A percentile compares a stretch with the other conserved stretches of the same genome.
Evolutionary conservation across 2,888 invertebrate genomes (phyloP).

Genomic region (Hipparchia semele): DNA sequence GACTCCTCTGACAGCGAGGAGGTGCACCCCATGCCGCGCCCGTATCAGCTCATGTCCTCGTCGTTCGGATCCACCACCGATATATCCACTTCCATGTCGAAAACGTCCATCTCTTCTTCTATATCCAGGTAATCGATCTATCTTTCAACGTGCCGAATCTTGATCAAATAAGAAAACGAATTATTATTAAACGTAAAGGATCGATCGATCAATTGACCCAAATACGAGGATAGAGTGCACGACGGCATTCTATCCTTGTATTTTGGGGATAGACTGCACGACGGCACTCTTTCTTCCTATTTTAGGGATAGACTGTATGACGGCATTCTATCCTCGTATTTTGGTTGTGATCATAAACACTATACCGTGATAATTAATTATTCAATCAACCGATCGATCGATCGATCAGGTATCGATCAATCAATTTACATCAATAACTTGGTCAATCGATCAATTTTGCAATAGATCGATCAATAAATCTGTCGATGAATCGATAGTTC

Average conservation of each 20-base stretch:
- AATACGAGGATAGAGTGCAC: too few relatives aligned
- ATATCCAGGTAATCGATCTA: slow-evolving; percentile 31
- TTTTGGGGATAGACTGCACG: too few relatives aligned
- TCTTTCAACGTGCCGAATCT: neutral
- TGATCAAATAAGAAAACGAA: too few relatives aligned
- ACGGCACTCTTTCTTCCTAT: too few relatives aligned
- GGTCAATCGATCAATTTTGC: too few relatives aligned
- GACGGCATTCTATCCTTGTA: too few relatives aligned
- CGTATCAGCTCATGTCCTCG: neutral
- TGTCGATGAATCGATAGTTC: neutral
- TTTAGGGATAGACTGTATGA: too few relatives aligned
- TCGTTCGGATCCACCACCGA: slow-evolving; percentile 19
- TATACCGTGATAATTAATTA: too few relatives aligned
- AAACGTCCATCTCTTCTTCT: slow-evolving; percentile 31
- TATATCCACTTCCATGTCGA: slow-evolving; percentile 31
- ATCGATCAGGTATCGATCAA: neutral
- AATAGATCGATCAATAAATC: neutral
- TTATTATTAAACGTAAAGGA: neutral
- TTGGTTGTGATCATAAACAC: too few relatives aligned
- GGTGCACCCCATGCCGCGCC: neutral
- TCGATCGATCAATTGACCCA: neutral
- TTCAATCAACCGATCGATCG: neutral
- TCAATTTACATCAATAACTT: neutral
- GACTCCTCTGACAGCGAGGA: slow-evolving; percentile 25
- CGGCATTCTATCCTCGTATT: too few relatives aligned